phyloP scores from a whole-genome alignment of 2,888 invertebrate genomes.

The Lycocerus yunnanus region DNA sequence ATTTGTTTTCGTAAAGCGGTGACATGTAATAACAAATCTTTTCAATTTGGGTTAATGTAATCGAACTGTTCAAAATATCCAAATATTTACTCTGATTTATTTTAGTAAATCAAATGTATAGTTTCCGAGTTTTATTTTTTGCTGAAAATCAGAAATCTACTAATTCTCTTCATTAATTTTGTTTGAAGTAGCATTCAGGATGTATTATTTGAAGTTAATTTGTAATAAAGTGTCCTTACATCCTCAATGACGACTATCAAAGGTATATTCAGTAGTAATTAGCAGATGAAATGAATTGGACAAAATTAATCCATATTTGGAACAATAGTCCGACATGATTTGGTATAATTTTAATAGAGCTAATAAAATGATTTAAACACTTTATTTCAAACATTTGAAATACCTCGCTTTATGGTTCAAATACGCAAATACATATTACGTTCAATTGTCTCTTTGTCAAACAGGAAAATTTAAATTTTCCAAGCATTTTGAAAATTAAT shows the following conservation, averaged over 20 bases:
- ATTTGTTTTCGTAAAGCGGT: background rate
- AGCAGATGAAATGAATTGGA: no score
- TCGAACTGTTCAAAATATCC: background rate
- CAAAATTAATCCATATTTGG: background rate
- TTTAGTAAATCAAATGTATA: background rate
- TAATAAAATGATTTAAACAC: no score
- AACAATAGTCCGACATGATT: background rate
- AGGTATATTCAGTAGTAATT: no score
- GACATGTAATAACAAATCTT: background rate
- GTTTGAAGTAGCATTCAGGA: background rate
- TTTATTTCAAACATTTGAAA: background rate
- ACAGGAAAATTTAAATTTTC: no score
- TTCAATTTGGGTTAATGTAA: background rate
- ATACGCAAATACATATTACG: background rate
- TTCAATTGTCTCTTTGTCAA: no score
- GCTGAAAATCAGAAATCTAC: background rate
- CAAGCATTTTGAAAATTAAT: no score
- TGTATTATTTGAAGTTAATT: no score
- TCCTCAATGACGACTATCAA: no score
- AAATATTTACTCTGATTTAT: background rate
- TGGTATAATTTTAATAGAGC: no score
- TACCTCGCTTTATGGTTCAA: background rate
- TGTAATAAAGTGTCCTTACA: no score
- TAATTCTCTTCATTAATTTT: background rate
- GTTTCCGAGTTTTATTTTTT: background rate